Percentiles rank a stretch among this genome's conserved stretches.
These are phyloP conservation scores for Poliocrania exsul DNA, from an alignment of 2,797 vertebrate genomes.

Conservation along the genomic window DNA sequence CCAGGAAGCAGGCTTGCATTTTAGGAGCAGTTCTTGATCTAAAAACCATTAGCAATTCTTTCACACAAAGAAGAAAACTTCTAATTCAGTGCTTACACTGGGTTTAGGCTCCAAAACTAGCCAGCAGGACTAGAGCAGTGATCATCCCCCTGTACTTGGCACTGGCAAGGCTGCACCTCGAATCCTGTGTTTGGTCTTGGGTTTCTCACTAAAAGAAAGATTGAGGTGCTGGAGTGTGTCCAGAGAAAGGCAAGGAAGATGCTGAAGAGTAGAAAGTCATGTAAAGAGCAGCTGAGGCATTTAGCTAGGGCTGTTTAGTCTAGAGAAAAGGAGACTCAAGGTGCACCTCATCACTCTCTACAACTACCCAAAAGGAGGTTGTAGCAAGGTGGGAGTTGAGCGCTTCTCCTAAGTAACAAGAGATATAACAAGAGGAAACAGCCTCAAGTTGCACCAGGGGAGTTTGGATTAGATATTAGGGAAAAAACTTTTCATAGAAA, in stretches of 20 bases:
- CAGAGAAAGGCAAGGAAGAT: not conserved
- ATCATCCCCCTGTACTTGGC: not conserved
- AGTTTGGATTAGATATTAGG: not conserved
- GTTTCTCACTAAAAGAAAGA: not conserved
- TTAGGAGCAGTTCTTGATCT: not conserved
- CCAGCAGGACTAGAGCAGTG: not conserved
- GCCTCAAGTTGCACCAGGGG: not conserved
- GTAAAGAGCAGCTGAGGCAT: not conserved
- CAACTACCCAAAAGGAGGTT: not conserved
- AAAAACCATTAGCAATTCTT: not conserved
- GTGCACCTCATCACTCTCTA: no score
- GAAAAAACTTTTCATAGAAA: not conserved
- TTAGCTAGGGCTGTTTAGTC: not conserved
- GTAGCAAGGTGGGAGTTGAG: not conserved
- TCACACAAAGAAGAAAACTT: not conserved
- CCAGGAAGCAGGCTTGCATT: not conserved
- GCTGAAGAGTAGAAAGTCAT: not conserved
- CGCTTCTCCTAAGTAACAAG: not conserved
- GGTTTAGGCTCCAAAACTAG: not conserved
- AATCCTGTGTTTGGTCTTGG: not conserved
- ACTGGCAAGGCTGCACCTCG: not conserved
- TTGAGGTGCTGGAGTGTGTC: rapidly evolving
- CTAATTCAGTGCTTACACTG: not conserved
- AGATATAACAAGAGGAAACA: not conserved
- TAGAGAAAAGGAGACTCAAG: not conserved